Evolutionary conservation across 2,113 vertebrate species (phyloP).

Genomic region (Petroica traversi): DNA sequence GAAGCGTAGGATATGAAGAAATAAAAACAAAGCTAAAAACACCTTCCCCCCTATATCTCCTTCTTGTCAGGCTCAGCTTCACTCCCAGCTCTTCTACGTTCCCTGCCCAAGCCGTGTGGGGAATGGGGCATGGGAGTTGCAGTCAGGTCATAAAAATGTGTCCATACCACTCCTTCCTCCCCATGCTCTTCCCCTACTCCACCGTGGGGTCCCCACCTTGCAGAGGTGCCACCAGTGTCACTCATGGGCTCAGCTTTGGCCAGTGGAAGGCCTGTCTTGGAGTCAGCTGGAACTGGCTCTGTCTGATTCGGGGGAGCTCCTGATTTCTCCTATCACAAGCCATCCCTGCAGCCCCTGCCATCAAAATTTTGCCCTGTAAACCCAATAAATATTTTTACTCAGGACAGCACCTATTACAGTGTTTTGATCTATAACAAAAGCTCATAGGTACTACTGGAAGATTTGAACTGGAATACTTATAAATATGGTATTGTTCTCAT

Average conservation of each 20-base stretch:
- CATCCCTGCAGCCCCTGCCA: not conserved
- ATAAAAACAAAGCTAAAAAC: not conserved
- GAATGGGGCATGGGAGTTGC: accelerated
- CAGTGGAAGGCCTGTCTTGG: accelerated
- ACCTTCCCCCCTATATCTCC: accelerated
- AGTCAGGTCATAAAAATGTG: not conserved
- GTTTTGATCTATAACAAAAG: not conserved
- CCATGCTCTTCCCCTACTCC: not conserved
- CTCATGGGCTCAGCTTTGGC: not conserved
- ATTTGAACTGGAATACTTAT: not conserved
- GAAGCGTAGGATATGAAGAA: not conserved
- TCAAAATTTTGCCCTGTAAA: not conserved
- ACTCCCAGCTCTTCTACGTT: not conserved
- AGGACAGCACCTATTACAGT: not conserved
- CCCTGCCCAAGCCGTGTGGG: accelerated
- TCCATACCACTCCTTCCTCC: not conserved
- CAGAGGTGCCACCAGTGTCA: accelerated
- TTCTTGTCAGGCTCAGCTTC: not conserved
- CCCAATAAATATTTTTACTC: not conserved
- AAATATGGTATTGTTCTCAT: not conserved
- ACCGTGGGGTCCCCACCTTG: not conserved
- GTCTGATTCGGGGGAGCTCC: not conserved
- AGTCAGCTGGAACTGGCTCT: not conserved
- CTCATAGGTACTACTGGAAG: not conserved
- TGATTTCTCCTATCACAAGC: not conserved